Base-by-base conservation (phyloP, 2,888 invertebrate species). In the Biston stratarius region DNA sequence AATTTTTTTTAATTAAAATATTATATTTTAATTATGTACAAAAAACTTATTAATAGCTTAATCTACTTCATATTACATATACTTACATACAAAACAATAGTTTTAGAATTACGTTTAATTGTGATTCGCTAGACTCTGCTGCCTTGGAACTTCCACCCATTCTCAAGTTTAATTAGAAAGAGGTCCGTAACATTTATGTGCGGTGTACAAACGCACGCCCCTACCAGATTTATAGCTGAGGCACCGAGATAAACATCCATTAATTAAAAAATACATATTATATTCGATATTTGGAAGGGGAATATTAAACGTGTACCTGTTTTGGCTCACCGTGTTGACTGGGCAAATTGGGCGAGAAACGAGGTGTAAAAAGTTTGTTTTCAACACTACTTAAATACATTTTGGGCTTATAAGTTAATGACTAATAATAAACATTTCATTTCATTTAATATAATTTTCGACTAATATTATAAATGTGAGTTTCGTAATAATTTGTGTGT, bases 161-260 rank as follows among this genome's bases (percentile, higher is more conserved):
- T 83, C 84, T 81, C 83, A 83, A 83, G 86, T 90, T 92, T 92
- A 94, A 93, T 93, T 92, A 93, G 91, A 92, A 92, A 90, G 87
- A 92, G 90, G 83, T 88, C 87, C 87, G 88, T 90, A 91, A 89
- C 89, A 88, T 88, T 89, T 89, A 86, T 84, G 89, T 86, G 84
- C 88, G 87, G 84, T 89, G 88, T 82, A 80, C 83, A 86, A 84
- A 87, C 83, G 85, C 84, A 88, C 93, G 92, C 94, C 93, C 92
- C 85, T 80, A 73, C 66, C 83, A 87, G 90, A 94, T 94, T 94
- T 94, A 94, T 92, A 83, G 82, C 87, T 76, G 77, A 83, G 83
- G 90, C 89, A 87, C 73, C 79, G 81, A 92, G 92, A 92, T 92
- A 94, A 92, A 90, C 87, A 91, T 89, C 87, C 91, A 92, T 92